These are phyloP conservation scores for Salarias fasciatus DNA, from an alignment of 2,797 vertebrate species.

Conservation along the genomic window DNA sequence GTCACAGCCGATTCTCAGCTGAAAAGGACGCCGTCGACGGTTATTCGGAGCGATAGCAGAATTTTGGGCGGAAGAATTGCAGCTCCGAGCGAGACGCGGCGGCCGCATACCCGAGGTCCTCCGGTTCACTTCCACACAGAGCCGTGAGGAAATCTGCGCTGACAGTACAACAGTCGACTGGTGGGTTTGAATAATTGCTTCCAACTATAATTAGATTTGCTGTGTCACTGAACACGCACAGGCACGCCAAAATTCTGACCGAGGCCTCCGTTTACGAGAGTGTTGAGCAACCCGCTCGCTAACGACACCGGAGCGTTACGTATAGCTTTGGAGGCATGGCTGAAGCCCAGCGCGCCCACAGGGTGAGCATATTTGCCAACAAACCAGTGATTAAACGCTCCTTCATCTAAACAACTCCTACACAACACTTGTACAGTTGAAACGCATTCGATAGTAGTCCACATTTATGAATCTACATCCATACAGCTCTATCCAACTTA, in stretches of 20 bases:
- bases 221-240: constrained; percentile 18
- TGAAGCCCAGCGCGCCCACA: constrained; percentile 35
- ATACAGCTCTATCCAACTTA: constrained; percentile 34
- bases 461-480: no score
- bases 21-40: constrained; percentile 8
- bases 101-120: constrained; percentile 17
- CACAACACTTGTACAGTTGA: constrained; percentile 39
- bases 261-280: not conserved
- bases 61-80: constrained; percentile 42
- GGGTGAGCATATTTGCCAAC: constrained; percentile 27
- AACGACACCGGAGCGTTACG: not conserved
- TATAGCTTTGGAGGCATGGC: constrained; percentile 3
- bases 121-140: constrained; percentile 31
- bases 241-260: constrained; percentile 3
- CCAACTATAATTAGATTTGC: constrained; percentile 33
- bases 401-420: constrained; percentile 47
- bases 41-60: constrained; percentile 45
- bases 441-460: no score
- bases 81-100: constrained; percentile 23
- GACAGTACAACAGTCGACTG: constrained; percentile 39
- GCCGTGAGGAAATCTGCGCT: constrained; percentile 26
- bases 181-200: constrained; percentile 38
- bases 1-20: constrained; percentile 25
- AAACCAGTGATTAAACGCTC: constrained; percentile 20
- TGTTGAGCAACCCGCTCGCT: no score